These are phyloP conservation scores for Hirtodrosophila trivittata DNA, from an alignment of 2,888 invertebrate species.

Conservation along the genomic window DNA sequence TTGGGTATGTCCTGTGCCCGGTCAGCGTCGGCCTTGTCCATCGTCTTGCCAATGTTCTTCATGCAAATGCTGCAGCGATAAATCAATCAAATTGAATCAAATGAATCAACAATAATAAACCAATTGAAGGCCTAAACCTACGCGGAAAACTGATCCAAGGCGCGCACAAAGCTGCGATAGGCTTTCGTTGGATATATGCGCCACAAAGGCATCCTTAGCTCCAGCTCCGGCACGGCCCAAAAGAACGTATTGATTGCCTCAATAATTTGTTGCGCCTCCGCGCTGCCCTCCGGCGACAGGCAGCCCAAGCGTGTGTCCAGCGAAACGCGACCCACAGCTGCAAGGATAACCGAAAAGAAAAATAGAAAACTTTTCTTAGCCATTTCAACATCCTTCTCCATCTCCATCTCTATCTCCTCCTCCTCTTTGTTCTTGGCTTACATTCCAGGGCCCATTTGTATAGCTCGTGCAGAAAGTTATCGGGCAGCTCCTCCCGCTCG, in stretches of 20 bases:
- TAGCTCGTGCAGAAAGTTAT: slow-evolving; percentile 93
- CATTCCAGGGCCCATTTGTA: slow-evolving; percentile 97
- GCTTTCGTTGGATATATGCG: slow-evolving; percentile 88
- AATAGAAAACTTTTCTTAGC: not conserved
- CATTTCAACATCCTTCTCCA: not conserved
- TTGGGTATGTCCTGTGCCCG: slow-evolving; percentile 52
- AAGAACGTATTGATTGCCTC: slow-evolving; percentile 91
- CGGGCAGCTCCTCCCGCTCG: slow-evolving; percentile 89
- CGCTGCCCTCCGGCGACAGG: slow-evolving; percentile 85
- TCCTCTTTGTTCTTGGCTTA: slow-evolving; percentile 84
- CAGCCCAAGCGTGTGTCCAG: slow-evolving; percentile 92
- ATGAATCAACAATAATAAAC: not conserved
- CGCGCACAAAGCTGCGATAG: slow-evolving; percentile 88
- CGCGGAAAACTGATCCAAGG: slow-evolving; percentile 89
- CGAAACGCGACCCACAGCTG: slow-evolving; percentile 92
- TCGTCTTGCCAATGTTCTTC: slow-evolving; percentile 85
- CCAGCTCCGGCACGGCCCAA: slow-evolving; percentile 90
- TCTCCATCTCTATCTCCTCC: not conserved
- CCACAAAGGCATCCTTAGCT: slow-evolving; percentile 90
- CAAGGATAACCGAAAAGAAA: slow-evolving; percentile 31
- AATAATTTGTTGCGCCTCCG: slow-evolving; percentile 91
- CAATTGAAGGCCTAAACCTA: slow-evolving; percentile 84
- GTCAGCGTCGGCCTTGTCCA: slow-evolving; percentile 84
- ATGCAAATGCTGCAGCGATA: slow-evolving; percentile 85
- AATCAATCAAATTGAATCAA: slow-evolving; percentile 20